phyloP scores from a whole-genome alignment of 1,140 invertebrate genomes.

The Meloidogyne floridensis region DNA sequence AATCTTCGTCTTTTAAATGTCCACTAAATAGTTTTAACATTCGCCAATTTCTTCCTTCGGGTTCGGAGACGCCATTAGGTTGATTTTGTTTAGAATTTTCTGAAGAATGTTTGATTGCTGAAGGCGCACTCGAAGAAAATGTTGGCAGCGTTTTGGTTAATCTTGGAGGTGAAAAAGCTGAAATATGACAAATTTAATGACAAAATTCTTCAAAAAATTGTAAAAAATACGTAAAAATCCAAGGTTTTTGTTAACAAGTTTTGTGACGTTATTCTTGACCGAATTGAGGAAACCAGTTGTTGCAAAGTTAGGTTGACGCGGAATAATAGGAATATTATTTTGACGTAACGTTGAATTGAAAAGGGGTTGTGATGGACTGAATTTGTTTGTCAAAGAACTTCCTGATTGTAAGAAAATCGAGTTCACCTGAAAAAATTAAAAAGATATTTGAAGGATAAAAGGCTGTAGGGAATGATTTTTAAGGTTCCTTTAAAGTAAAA shows the following conservation, averaged over 20 bases:
- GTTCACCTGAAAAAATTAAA: background rate
- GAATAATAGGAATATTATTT: background rate
- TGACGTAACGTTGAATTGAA: background rate
- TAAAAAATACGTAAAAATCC: background rate
- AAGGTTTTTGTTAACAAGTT: background rate
- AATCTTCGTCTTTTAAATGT: slow-evolving; percentile 32
- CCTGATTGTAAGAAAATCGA: background rate
- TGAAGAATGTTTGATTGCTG: background rate
- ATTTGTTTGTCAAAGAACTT: background rate
- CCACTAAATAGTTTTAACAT: slow-evolving; percentile 37
- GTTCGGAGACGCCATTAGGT: slow-evolving; percentile 8
- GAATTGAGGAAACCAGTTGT: background rate
- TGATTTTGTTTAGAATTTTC: background rate
- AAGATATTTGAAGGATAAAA: background rate
- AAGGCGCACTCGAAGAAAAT: background rate
- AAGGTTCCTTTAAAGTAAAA: too few relatives aligned
- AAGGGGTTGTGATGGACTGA: background rate
- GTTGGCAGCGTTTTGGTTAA: background rate
- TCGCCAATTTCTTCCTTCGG: slow-evolving; percentile 41
- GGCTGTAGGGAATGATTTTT: too few relatives aligned
- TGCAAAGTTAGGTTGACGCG: background rate
- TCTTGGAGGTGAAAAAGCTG: background rate
- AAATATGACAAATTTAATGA: background rate
- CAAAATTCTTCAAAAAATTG: background rate
- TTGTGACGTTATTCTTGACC: background rate